These are phyloP conservation scores for Stigmatopora argus DNA, from an alignment of 2,113 vertebrate genomes.

Conservation along the genomic window DNA sequence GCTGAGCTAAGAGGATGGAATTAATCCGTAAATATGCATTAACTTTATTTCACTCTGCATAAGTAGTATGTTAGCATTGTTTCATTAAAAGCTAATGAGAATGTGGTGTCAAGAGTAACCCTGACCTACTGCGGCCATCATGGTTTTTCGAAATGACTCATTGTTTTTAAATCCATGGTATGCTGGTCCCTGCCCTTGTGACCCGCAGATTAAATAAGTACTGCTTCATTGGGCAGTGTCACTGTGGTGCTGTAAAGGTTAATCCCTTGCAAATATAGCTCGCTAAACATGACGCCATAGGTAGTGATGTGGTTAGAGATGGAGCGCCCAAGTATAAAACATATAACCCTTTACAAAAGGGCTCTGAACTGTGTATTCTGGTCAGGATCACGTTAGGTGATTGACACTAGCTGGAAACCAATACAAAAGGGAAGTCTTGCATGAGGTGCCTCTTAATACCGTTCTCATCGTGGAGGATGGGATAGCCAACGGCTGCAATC, in stretches of 20 bases:
- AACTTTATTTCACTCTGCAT: not conserved
- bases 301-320: not conserved
- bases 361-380: slow-evolving; percentile 24
- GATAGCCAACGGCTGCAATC: slow-evolving; percentile 24
- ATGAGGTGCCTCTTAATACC: slow-evolving; percentile 47
- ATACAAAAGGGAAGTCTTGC: slow-evolving; percentile 27
- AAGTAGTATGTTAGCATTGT: not conserved
- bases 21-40: too few species aligned
- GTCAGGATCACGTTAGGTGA: slow-evolving; percentile 58
- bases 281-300: not conserved
- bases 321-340: not conserved
- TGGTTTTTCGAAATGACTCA: slow-evolving; percentile 22
- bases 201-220: slow-evolving; percentile 1
- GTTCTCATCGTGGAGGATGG: slow-evolving; percentile 28
- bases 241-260: not conserved
- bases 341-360: not conserved
- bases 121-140: slow-evolving; percentile 13
- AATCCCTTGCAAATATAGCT: slow-evolving; percentile 4
- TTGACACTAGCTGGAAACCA: slow-evolving; percentile 49
- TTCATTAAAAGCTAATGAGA: slow-evolving; percentile 30
- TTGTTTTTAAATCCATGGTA: slow-evolving; percentile 5
- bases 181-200: slow-evolving; percentile 13
- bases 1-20: not conserved
- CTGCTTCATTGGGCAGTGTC: not conserved
- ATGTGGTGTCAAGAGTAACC: slow-evolving; percentile 31